Evolutionary conservation across 1,140 invertebrate species (phyloP).

Genomic region (Adoxophyes honmai): DNA sequence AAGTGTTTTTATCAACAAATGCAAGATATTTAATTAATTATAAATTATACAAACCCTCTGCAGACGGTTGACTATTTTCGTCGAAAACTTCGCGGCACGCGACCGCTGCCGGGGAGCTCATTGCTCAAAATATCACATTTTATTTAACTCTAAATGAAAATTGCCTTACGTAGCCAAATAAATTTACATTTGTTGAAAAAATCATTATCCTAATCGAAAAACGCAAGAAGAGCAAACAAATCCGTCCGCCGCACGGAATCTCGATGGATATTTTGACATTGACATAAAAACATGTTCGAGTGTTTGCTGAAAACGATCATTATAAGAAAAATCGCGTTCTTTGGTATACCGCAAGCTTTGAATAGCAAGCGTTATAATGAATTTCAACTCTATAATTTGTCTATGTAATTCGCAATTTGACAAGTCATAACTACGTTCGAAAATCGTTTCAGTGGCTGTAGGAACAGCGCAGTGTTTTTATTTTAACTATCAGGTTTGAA

Average conservation of each 20-base stretch:
- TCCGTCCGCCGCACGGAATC: not conserved
- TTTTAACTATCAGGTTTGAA: too few species aligned
- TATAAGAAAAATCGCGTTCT: not conserved
- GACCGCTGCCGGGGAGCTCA: slow-evolving; percentile 78
- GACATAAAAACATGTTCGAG: not conserved
- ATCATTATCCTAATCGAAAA: slow-evolving; percentile 2
- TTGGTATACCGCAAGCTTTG: not conserved
- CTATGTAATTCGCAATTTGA: slow-evolving; percentile 6
- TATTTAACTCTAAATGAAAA: slow-evolving; percentile 36
- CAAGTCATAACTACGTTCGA: slow-evolving; percentile 7
- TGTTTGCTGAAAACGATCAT: not conserved
- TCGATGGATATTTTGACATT: slow-evolving; percentile 7
- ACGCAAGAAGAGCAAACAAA: slow-evolving; percentile 8
- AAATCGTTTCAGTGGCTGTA: too few species aligned
- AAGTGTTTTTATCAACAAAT: slow-evolving; percentile 21
- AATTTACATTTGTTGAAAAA: not conserved
- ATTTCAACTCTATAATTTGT: not conserved
- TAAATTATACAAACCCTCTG: slow-evolving; percentile 80
- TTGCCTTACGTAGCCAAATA: not conserved
- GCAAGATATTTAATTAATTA: not conserved
- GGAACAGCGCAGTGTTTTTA: too few species aligned
- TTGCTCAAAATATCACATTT: slow-evolving; percentile 39
- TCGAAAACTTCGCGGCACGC: slow-evolving; percentile 90
- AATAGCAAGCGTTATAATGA: too few species aligned
- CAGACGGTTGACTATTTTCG: slow-evolving; percentile 86